Base-by-base conservation (phyloP, 2,113 vertebrate genomes). In the Atrichornis clamosus region DNA sequence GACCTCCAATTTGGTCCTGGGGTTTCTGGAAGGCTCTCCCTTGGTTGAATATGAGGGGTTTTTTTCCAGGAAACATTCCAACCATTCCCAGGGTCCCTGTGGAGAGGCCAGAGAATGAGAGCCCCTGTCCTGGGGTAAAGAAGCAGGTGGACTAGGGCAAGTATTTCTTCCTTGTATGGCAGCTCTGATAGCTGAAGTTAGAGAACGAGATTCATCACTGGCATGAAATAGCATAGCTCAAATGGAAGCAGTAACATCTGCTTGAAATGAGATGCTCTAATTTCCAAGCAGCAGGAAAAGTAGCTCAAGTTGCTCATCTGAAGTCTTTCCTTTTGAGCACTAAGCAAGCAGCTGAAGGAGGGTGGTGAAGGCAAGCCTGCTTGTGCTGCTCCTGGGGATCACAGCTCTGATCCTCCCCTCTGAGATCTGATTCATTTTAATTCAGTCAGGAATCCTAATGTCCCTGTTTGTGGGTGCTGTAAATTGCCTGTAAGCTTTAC, bases 231-330 rank as follows among this genome's bases (percentile, higher is more conserved):
- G 24, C 47, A n/a, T 6, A 74, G 81, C 78, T 84, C 87, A 55
- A 75, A 63, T 56, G 33, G 75, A 67, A 19, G 37, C 6, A 2
- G 47, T 69, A 76, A 16, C 63, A 82, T 10, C 75, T 79, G 39
- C 65, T 70, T 56, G 80, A 89, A 91, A 89, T 30, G 27, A 52
- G 64, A 88, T 39, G 41, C 58, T 67, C 23, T 32, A 6, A 26
- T 77, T 95, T 77, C 87, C 77, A 81, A 77, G 80, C 76, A 93
- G 84, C 77, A 87, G 91, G 63, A 87, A 84, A 80, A 87, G 55
- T 64, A 80, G 62, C 50, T 79, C 52, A 75, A 69, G 80, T 55
- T 79, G 35, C 79, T 86, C 7, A 3, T 35, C 52, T 63, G 30
- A 93, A 93, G 13, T 21, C 7, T 63, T 80, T 39, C 21, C 27